Evolutionary conservation across 2,113 vertebrate genomes (phyloP).

Genomic region (Epinephelus moara): DNA sequence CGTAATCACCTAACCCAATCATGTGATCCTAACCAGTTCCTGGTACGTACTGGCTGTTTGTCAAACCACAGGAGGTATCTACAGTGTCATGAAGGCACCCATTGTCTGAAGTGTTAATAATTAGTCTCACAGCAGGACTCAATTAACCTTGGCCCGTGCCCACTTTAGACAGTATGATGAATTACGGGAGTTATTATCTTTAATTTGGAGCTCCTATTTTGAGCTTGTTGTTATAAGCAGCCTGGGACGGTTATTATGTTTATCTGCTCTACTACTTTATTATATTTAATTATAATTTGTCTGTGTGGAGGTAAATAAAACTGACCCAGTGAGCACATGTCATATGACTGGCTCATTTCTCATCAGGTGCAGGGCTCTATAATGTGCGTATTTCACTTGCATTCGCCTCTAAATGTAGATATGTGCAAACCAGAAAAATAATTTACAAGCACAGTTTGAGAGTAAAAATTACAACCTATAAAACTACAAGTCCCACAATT

Average conservation of each 20-base stretch:
- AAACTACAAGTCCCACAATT: no score
- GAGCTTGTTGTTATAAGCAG: not conserved
- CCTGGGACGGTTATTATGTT: not conserved
- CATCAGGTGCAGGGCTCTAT: no score
- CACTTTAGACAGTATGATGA: conserved; percentile 39
- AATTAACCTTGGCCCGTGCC: conserved; percentile 22
- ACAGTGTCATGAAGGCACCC: not conserved
- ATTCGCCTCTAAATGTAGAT: no score
- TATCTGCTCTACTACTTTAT: conserved; percentile 20
- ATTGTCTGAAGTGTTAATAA: conserved; percentile 2
- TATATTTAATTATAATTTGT: conserved; percentile 13
- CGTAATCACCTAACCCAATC: not conserved
- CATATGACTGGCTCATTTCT: not conserved
- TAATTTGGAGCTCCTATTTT: not conserved
- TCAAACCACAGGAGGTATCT: conserved; percentile 3
- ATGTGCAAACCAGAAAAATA: no score
- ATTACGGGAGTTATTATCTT: conserved; percentile 14
- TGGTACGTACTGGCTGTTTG: not conserved
- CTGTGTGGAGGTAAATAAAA: conserved; percentile 1
- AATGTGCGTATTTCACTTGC: no score
- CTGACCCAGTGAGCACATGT: not conserved
- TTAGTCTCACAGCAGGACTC: conserved; percentile 32
- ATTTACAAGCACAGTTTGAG: no score
- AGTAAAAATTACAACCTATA: no score
- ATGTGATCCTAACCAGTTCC: conserved; percentile 2